phyloP scores from a whole-genome alignment of 1,140 invertebrate genomes.

The Nasonia giraulti region DNA sequence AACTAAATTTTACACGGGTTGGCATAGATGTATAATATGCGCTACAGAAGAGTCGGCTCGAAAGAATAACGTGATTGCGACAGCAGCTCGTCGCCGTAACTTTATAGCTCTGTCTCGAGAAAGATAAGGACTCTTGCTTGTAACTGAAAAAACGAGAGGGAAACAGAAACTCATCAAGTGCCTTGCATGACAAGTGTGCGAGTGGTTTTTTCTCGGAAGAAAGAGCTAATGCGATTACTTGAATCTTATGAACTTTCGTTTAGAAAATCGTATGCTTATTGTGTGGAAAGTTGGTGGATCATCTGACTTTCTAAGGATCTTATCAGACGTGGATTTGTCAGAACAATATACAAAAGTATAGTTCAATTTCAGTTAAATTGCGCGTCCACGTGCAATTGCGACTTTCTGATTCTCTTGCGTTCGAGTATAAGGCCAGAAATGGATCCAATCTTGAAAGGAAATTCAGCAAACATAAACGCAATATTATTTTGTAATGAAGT shows the following conservation, averaged over 20 bases:
- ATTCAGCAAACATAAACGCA: too few relatives aligned
- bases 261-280: constrained; percentile 29
- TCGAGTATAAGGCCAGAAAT: too few relatives aligned
- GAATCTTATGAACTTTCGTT: constrained; percentile 19
- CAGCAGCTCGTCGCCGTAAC: neutral
- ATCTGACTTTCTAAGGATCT: neutral
- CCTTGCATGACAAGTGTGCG: neutral
- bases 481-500: too few relatives aligned
- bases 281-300: neutral
- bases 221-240: neutral
- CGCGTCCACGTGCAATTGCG: neutral
- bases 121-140: neutral
- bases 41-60: neutral
- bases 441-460: too few relatives aligned
- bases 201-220: neutral
- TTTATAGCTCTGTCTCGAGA: neutral
- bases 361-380: too few relatives aligned
- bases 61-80: neutral
- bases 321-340: too few relatives aligned
- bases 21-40: neutral
- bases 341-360: too few relatives aligned
- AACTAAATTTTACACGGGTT: neutral
- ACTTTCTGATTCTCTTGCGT: neutral
- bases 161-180: neutral
- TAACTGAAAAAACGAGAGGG: neutral